These are phyloP conservation scores for Pristionchus fissidentatus DNA, from an alignment of 2,888 invertebrate genomes.

Conservation along the genomic window DNA sequence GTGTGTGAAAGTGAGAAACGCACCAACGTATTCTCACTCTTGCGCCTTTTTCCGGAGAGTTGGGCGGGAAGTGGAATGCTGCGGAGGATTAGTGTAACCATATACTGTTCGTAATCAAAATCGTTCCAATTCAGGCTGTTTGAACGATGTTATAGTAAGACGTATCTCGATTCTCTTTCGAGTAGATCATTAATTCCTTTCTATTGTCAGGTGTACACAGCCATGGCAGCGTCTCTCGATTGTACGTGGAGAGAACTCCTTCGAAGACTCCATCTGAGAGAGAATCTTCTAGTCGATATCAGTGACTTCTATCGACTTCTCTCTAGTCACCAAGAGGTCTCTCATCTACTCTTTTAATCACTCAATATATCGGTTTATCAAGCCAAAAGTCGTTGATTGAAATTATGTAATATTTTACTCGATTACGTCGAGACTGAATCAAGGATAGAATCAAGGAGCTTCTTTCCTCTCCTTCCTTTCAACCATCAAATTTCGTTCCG, in stretches of 20 bases:
- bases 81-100: no score
- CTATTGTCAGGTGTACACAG: slow-evolving; percentile 84
- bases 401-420: neutral
- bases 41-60: no score
- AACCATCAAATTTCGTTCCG: no score
- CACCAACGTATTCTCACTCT: no score
- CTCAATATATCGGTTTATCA: neutral
- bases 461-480: no score
- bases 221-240: slow-evolving; percentile 85
- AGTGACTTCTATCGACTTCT: slow-evolving; percentile 83
- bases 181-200: neutral
- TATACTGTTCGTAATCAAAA: no score
- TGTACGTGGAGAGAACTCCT: slow-evolving; percentile 87
- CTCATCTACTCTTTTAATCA: neutral
- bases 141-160: neutral
- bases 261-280: slow-evolving; percentile 84
- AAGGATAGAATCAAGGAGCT: no score
- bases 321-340: slow-evolving; percentile 77
- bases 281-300: slow-evolving; percentile 85
- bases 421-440: neutral
- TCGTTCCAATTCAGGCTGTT: neutral
- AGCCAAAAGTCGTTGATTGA: neutral
- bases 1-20: no score
- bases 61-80: no score
- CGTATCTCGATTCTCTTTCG: neutral